Percentiles rank a stretch among this genome's conserved stretches.
phyloP scores from a whole-genome alignment of 2,888 invertebrate species.

The Volucella inanis region DNA sequence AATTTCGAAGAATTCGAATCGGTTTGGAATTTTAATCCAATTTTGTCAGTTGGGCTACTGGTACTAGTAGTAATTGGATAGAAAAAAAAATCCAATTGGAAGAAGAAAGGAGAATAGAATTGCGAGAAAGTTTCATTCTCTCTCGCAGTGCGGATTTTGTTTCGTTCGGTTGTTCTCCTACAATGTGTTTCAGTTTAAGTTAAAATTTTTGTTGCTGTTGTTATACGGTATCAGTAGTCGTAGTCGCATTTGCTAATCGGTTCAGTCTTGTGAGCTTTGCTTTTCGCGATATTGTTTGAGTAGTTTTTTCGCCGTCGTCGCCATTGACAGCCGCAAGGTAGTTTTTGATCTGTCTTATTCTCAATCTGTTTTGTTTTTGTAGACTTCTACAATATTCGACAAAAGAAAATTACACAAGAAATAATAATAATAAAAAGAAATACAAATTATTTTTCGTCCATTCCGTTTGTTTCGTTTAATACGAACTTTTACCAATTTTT shows the following conservation, averaged over 20 bases:
- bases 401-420: neutral
- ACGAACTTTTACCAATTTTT: too few species aligned
- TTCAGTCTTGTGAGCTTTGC: constrained; percentile 36
- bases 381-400: neutral
- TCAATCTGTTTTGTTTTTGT: constrained; percentile 3
- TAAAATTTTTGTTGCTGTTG: neutral
- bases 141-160: constrained; percentile 40
- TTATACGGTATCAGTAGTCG: neutral
- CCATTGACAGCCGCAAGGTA: constrained; percentile 59
- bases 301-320: constrained; percentile 74
- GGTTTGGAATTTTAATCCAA: constrained; percentile 27
- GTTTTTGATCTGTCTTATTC: constrained; percentile 31
- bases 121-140: constrained; percentile 11
- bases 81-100: constrained; percentile 13
- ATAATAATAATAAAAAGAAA: constrained; percentile 15
- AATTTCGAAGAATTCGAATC: constrained; percentile 10
- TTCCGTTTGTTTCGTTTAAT: constrained; percentile 60
- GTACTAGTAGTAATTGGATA: constrained; percentile 37
- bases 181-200: neutral
- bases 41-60: constrained; percentile 8
- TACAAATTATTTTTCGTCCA: constrained; percentile 45
- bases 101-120: neutral
- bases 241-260: neutral
- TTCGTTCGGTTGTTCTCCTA: constrained; percentile 14
- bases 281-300: constrained; percentile 72